phyloP scores from a whole-genome alignment of 1,140 invertebrate species.

The Drosophila baimaii region DNA sequence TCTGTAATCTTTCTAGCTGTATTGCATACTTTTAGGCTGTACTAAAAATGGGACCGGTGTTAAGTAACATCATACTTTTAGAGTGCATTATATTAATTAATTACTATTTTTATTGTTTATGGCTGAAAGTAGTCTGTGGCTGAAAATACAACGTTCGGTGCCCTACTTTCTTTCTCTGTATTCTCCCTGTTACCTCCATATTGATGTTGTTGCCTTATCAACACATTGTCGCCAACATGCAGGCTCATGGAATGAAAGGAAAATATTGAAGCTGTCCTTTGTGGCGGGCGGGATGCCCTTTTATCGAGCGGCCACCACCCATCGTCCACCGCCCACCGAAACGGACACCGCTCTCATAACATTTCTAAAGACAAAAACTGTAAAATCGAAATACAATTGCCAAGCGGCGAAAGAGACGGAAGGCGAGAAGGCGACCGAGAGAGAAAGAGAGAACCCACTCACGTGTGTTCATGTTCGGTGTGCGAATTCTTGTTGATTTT shows the following conservation, averaged over 20 bases:
- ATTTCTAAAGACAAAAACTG: conserved; percentile 78
- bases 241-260: conserved; percentile 71
- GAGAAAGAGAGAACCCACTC: conserved; percentile 19
- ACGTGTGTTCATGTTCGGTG: conserved; percentile 51
- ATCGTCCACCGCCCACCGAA: background rate
- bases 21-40: no score
- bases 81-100: no score
- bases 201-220: conserved; percentile 65
- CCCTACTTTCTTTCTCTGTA: background rate
- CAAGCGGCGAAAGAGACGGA: conserved; percentile 18
- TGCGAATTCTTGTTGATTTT: conserved; percentile 79
- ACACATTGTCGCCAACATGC: conserved; percentile 68
- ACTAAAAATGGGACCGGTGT: no score
- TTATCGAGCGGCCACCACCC: conserved; percentile 11
- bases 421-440: background rate
- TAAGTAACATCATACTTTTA: no score
- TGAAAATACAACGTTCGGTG: fast-evolving
- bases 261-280: conserved; percentile 78
- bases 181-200: background rate
- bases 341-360: conserved; percentile 25
- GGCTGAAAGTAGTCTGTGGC: background rate
- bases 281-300: conserved; percentile 19
- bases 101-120: no score
- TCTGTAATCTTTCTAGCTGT: no score
- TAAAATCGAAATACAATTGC: conserved; percentile 79